A percentile compares a stretch with the other conserved stretches of the same genome.
phyloP scores from a whole-genome alignment of 2,888 invertebrate genomes.

The Emesis furor region DNA sequence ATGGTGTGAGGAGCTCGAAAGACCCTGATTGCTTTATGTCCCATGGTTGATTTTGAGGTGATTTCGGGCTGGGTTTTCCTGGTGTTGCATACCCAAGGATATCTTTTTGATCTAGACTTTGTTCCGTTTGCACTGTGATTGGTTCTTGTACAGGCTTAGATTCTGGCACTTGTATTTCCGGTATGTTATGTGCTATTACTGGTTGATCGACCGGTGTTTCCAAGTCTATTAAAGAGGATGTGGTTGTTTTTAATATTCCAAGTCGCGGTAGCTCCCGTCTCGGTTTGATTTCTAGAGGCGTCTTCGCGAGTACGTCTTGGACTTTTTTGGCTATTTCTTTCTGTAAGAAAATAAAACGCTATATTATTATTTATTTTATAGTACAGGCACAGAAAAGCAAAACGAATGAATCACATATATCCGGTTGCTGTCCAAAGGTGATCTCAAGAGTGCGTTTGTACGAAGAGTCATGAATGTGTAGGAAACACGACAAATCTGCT shows the following conservation, averaged over 20 bases:
- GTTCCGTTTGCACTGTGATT: conserved; percentile 24
- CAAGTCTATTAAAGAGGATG: conserved; percentile 83
- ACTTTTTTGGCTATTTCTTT: conserved; percentile 95
- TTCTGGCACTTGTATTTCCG: conserved; percentile 26
- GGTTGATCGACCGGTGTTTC: conserved; percentile 58
- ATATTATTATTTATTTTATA: no score
- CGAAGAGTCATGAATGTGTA: no score
- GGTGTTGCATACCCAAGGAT: conserved; percentile 84
- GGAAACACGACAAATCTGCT: no score
- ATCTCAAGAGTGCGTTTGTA: no score
- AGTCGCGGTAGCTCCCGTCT: conserved; percentile 84
- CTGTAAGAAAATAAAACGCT: conserved; percentile 81
- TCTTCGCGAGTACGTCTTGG: conserved; percentile 94
- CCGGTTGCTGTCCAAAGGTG: no score
- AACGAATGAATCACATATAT: no score
- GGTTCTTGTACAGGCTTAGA: conserved; percentile 31
- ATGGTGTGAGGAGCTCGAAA: conserved; percentile 92
- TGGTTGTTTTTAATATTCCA: conserved; percentile 80
- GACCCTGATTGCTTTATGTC: conserved; percentile 85
- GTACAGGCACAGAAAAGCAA: no score
- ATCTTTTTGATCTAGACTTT: conserved; percentile 66
- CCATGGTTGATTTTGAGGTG: conserved; percentile 83
- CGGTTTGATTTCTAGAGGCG: conserved; percentile 93
- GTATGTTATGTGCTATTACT: conserved; percentile 34
- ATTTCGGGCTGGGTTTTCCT: conserved; percentile 83